A percentile compares a stretch with the other conserved stretches of the same genome.
Conservation (phyloP, 2,888 invertebrate genomes). For the Axea sp. region DNA sequence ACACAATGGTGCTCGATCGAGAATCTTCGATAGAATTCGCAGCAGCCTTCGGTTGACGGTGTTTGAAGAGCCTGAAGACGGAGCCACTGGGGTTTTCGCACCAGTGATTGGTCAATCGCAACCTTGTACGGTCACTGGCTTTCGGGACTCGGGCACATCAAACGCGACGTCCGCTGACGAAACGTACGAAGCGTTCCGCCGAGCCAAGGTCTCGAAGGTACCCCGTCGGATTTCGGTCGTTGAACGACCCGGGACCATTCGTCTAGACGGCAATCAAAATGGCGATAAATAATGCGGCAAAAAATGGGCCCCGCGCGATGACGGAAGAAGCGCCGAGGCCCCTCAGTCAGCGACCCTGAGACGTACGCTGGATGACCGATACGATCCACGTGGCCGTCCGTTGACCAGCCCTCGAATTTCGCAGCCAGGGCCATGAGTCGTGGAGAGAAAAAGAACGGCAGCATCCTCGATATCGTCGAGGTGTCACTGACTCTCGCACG, state of each 20-base stretch:
- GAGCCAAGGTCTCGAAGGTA: conserved; percentile 15
- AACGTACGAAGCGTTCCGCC: conserved; percentile 4
- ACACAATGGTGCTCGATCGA: too few relatives aligned
- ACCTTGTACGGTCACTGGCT: conserved; percentile 75
- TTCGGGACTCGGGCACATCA: conserved; percentile 41
- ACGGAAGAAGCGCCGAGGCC: background rate
- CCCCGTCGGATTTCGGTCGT: too few relatives aligned
- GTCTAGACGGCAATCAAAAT: conserved; percentile 27
- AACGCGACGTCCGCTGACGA: too few relatives aligned
- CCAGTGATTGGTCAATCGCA: too few relatives aligned
- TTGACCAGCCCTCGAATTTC: conserved; percentile 54
- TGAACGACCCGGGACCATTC: conserved; percentile 1
- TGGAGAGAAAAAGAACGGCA: conserved; percentile 64
- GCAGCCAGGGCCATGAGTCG: conserved; percentile 60
- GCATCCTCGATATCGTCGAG: conserved; percentile 69
- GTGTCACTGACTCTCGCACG: conserved; percentile 79
- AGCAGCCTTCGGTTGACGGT: too few relatives aligned
- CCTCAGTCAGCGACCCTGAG: conserved; percentile 34
- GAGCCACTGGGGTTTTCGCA: too few relatives aligned
- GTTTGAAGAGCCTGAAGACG: too few relatives aligned
- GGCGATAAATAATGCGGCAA: conserved; percentile 6
- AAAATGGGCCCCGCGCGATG: conserved; percentile 1
- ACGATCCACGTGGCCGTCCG: conserved; percentile 53
- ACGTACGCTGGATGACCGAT: conserved; percentile 11
- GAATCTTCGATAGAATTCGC: background rate